Evolutionary conservation across 2,797 vertebrate genomes (phyloP), one percentile per base, ranked within the genome.

Genomic region (Betta splendens): DNA sequence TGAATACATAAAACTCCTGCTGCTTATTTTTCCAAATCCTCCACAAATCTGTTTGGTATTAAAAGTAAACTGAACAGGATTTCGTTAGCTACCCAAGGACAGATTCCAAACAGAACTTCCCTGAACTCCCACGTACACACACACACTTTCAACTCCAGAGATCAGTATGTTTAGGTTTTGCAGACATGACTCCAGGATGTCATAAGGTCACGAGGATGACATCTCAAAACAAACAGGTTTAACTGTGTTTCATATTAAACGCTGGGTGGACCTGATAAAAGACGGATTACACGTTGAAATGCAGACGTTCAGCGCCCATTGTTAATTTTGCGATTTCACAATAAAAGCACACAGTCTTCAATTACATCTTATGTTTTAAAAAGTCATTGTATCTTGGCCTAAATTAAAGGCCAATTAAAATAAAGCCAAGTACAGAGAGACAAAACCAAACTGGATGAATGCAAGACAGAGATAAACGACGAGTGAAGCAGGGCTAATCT

Each of bases 51-150:
- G 61, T 47, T 61, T 13, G 64, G 66, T 78, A 84, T 78, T 84
- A 72, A 82, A 85, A 84, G 70, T 81, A 82, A 87, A 81, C 62
- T n/a, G 54, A 62, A 50, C 17, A 62, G 38, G 62, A 67, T 80
- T 85, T 62, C 21, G 21, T 66, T 53, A 7, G 25, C 16, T 38
- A 47, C 22, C 45, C 22, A 8, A 12, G 12, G 22, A 77, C 53
- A 69, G 75, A 72, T 66, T 54, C 64, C 22, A 15, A 43, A 16
- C 40, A 62, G 40, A 62, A 48, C 56, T 23, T 71, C 16, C 26
- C 51, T 61, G 18, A 52, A 64, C 53, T 49, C 42, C 20, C n/a
- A n/a, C n/a, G n/a, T n/a, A 22, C 40, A 63, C 32, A 64, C 6
- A 17, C 17, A n/a, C 43, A n/a, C 43, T 20, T 16, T 53, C 53